A percentile compares a stretch with the other conserved stretches of the same genome.
Evolutionary conservation across 2,888 invertebrate species (phyloP).

Genomic region (Entomobrya proxima): DNA sequence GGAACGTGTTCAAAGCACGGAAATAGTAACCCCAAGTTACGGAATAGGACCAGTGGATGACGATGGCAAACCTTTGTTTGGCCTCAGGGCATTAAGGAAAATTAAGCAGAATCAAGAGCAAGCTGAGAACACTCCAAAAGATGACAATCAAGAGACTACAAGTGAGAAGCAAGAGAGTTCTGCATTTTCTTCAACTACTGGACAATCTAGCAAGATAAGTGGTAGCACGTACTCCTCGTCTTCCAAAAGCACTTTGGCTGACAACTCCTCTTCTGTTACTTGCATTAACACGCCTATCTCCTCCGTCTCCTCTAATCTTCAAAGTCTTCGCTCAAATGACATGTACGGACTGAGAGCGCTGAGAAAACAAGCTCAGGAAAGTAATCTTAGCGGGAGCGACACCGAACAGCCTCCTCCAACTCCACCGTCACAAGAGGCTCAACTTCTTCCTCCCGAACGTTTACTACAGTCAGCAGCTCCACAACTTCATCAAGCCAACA

Average conservation of each 20-base stretch:
- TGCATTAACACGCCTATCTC: neutral
- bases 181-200: conserved; percentile 2
- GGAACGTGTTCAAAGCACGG: conserved; percentile 72
- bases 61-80: conserved; percentile 87
- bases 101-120: conserved; percentile 73
- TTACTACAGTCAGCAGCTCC: conserved; percentile 13
- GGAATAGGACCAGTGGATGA: conserved; percentile 90
- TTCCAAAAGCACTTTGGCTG: neutral
- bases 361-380: conserved; percentile 57
- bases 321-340: conserved; percentile 69
- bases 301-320: neutral
- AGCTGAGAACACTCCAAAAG: conserved; percentile 43
- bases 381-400: conserved; percentile 22
- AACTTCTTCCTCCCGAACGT: neutral
- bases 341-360: conserved; percentile 73
- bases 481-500: neutral
- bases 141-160: neutral
- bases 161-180: too few species aligned
- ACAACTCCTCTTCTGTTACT: neutral
- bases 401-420: conserved; percentile 1
- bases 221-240: neutral
- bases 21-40: conserved; percentile 85
- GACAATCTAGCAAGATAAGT: neutral
- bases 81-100: conserved; percentile 83
- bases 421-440: conserved; percentile 21